Conservation (phyloP, 2,888 invertebrate genomes). For the Acanthopleura granulata region DNA sequence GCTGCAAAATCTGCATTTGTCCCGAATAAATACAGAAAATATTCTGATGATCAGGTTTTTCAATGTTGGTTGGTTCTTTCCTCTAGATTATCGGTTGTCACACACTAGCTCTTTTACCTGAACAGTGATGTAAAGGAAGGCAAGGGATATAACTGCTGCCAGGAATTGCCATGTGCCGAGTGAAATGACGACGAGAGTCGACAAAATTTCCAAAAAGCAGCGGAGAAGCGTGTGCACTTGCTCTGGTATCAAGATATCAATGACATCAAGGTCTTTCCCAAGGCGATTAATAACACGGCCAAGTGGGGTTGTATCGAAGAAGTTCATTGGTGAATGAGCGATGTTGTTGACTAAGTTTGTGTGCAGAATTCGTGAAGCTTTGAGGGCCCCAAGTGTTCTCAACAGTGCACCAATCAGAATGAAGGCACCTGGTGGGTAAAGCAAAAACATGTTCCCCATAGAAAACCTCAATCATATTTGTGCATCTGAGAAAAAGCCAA, state of each 20-base stretch:
- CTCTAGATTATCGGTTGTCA: too few relatives aligned
- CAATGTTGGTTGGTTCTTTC: too few relatives aligned
- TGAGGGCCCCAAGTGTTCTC: neutral
- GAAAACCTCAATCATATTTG: too few relatives aligned
- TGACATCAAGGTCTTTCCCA: conserved; percentile 16
- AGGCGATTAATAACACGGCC: conserved; percentile 10
- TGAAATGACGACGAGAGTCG: conserved; percentile 45
- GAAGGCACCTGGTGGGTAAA: neutral
- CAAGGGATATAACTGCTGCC: conserved; percentile 42
- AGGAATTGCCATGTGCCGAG: conserved; percentile 52
- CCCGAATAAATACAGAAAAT: too few relatives aligned
- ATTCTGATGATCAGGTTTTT: too few relatives aligned
- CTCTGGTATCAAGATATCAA: conserved; percentile 25
- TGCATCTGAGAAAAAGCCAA: too few relatives aligned
- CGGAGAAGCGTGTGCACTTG: conserved; percentile 29
- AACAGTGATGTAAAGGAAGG: conserved; percentile 47
- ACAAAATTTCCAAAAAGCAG: conserved; percentile 31
- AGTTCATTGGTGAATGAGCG: conserved; percentile 1
- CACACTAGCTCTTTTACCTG: conserved; percentile 42
- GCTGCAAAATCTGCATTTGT: too few relatives aligned
- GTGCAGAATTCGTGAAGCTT: conserved; percentile 8
- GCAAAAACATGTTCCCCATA: too few relatives aligned
- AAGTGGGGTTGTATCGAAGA: conserved; percentile 15
- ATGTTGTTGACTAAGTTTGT: conserved; percentile 3
- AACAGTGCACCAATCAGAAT: conserved; percentile 1